Evolutionary conservation across 2,113 vertebrate species (phyloP).

Genomic region (Eolophus roseicapilla): DNA sequence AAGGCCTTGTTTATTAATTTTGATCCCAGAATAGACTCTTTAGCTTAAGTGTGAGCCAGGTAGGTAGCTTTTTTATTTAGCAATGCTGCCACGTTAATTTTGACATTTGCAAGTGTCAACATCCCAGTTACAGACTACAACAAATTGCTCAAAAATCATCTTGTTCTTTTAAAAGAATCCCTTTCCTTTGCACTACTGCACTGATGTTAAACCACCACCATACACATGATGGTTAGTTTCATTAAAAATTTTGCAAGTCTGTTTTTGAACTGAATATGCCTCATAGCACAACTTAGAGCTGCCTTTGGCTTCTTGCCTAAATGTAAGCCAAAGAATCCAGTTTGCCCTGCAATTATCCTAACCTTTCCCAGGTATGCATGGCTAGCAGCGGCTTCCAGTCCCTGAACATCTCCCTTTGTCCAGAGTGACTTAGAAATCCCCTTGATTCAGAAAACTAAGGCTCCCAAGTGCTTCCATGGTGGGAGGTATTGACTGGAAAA

Average conservation of each 20-base stretch:
- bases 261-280: background rate
- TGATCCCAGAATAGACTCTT: background rate
- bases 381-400: background rate
- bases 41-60: background rate
- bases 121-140: background rate
- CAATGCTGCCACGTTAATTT: background rate
- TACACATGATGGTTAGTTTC: background rate
- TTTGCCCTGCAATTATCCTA: background rate
- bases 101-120: background rate
- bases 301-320: background rate
- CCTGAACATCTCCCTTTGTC: fast-evolving
- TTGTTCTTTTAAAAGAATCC: background rate
- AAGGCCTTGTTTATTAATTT: background rate
- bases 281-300: background rate
- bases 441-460: background rate
- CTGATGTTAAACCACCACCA: background rate
- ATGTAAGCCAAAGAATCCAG: background rate
- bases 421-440: background rate
- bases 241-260: background rate
- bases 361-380: background rate
- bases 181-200: background rate
- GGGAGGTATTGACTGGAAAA: background rate
- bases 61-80: background rate
- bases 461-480: background rate
- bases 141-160: background rate